These are phyloP conservation scores for Channa argus DNA, from an alignment of 2,113 vertebrate species.

Conservation along the genomic window DNA sequence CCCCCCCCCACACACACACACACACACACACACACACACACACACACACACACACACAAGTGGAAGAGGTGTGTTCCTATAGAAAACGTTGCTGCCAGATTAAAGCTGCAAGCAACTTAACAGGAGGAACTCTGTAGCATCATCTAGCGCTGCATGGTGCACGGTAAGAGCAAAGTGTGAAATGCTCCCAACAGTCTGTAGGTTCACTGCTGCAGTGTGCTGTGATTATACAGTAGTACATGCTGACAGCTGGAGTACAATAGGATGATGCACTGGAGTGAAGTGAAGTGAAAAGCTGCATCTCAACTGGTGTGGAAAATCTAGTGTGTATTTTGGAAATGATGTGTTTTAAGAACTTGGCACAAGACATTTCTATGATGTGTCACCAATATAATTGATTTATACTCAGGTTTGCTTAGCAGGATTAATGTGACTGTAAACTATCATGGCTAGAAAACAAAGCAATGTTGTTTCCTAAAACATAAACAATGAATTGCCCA, in stretches of 20 bases:
- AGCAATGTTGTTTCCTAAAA: not conserved
- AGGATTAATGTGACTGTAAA: not conserved
- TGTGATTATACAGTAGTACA: conserved; percentile 76
- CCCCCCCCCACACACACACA: too few species aligned
- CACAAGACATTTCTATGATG: not conserved
- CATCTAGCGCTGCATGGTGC: not conserved
- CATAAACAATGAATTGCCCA: not conserved
- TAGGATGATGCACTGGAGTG: conserved; percentile 57
- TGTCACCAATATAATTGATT: not conserved
- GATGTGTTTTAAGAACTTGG: not conserved
- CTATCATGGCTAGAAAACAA: not conserved
- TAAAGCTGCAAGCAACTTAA: not conserved
- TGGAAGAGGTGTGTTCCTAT: conserved; percentile 20
- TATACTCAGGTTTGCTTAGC: not conserved
- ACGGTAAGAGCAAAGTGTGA: conserved; percentile 30
- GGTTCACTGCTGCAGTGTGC: conserved; percentile 39
- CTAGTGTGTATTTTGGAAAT: not conserved
- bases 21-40: too few species aligned
- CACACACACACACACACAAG: too few species aligned
- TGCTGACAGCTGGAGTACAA: conserved; percentile 72
- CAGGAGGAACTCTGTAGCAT: not conserved
- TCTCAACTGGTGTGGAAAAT: conserved; percentile 17
- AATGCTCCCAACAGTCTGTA: conserved; percentile 54
- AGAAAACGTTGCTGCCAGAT: conserved; percentile 10
- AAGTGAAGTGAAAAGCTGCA: conserved; percentile 25